A percentile compares a stretch with the other conserved stretches of the same genome.
Conservation (phyloP, 1,140 invertebrate species). For the Calephelis nemesis region DNA sequence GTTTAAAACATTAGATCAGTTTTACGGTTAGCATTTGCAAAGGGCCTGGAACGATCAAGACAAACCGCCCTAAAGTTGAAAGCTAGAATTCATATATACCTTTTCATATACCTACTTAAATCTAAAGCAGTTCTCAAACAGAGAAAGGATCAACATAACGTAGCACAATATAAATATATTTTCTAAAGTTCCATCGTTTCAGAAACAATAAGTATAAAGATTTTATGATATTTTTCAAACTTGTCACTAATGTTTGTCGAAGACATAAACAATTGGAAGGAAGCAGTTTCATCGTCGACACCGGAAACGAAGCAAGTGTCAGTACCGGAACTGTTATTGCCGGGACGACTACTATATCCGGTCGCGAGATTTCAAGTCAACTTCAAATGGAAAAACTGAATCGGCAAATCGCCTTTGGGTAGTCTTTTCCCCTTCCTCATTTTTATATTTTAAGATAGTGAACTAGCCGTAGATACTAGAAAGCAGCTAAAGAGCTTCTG, state of each 20-base stretch:
- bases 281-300: slow-evolving; percentile 59
- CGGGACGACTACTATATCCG: slow-evolving; percentile 68
- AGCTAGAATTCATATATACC: no score
- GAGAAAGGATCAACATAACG: no score
- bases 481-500: neutral
- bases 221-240: slow-evolving; percentile 14
- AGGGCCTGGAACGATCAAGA: no score
- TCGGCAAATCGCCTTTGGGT: neutral
- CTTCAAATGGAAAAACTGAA: slow-evolving; percentile 25
- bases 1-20: no score
- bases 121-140: no score
- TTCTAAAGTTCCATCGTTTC: neutral
- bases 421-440: no score
- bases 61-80: no score
- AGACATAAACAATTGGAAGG: slow-evolving; percentile 70
- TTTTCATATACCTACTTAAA: no score
- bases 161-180: no score
- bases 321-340: slow-evolving; percentile 71
- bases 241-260: slow-evolving; percentile 50
- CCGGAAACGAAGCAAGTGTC: slow-evolving; percentile 67
- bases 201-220: neutral
- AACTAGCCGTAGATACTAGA: neutral
- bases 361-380: slow-evolving; percentile 64
- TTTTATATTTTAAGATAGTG: neutral
- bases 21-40: no score